A percentile compares a stretch with the other conserved stretches of the same genome.
Evolutionary conservation across 2,113 vertebrate species (phyloP).

Genomic region (Canis aureus): DNA sequence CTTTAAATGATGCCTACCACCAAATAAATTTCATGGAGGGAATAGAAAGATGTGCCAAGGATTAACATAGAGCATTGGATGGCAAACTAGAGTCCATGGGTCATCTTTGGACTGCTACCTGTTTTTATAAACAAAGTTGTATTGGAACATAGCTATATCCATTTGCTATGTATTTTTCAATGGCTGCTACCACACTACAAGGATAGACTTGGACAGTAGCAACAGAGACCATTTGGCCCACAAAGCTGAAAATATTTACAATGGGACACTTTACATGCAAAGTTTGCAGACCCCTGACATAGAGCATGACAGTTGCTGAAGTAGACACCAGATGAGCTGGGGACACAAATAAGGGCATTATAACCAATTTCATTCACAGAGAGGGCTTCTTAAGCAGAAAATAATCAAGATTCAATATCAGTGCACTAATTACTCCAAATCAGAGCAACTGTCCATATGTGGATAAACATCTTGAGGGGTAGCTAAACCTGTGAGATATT

Average conservation of each 20-base stretch:
- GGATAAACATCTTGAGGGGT: neutral
- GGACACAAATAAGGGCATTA: neutral
- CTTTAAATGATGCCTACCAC: neutral
- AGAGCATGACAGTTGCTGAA: neutral
- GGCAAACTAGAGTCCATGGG: neutral
- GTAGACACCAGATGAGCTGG: neutral
- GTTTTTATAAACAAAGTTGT: conserved; percentile 46
- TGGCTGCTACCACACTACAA: neutral
- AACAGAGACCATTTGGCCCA: neutral
- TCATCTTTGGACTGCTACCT: neutral
- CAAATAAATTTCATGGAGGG: neutral
- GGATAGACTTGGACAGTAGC: neutral
- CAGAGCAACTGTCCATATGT: neutral
- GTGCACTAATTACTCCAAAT: neutral
- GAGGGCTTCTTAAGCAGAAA: neutral
- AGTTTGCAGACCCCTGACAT: neutral
- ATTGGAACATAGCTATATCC: neutral
- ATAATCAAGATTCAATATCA: neutral
- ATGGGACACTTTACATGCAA: neutral
- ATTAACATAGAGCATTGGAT: neutral
- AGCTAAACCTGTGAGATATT: conserved; percentile 9
- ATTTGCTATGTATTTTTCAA: conserved; percentile 22
- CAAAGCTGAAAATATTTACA: neutral
- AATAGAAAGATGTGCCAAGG: neutral
- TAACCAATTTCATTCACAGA: neutral